A percentile compares a stretch with the other conserved stretches of the same genome.
Conservation (phyloP, 2,888 invertebrate species). For the Zhuqinia jingwanae region DNA sequence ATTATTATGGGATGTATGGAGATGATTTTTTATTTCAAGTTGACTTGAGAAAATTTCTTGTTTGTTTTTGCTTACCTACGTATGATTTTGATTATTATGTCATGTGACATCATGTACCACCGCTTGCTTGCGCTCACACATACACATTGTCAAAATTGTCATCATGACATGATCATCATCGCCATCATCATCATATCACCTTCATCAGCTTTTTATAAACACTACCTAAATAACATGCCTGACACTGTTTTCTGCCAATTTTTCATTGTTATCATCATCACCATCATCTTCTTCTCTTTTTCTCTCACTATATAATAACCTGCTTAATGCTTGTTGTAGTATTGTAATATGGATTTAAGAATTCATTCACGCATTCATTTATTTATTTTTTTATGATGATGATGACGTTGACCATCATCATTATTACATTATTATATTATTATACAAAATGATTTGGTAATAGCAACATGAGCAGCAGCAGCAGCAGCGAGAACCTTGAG, state of each 20-base stretch:
- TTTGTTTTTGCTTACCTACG: conserved; percentile 27
- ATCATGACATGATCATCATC: background rate
- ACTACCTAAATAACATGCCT: background rate
- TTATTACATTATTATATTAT: background rate
- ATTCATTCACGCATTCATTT: background rate
- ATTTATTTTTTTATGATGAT: background rate
- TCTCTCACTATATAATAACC: no score
- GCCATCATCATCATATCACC: background rate
- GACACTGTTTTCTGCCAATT: conserved; percentile 2
- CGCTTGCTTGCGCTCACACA: background rate
- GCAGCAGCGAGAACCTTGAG: conserved; percentile 26
- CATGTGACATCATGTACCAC: background rate
- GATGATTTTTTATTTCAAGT: conserved; percentile 11
- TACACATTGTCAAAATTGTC: conserved; percentile 8
- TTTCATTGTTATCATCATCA: background rate
- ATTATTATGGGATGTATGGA: background rate
- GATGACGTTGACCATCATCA: background rate
- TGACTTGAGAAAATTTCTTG: background rate
- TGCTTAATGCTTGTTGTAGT: no score
- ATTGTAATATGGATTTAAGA: background rate
- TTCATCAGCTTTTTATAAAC: background rate
- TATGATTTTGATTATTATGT: no score
- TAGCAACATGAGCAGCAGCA: no score
- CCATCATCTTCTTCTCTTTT: background rate
- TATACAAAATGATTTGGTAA: background rate